A percentile compares a stretch with the other conserved stretches of the same genome.
Conservation (phyloP, 30 jellyfish, hydroid and myxozoan species). For the Hydractinia echinata region DNA sequence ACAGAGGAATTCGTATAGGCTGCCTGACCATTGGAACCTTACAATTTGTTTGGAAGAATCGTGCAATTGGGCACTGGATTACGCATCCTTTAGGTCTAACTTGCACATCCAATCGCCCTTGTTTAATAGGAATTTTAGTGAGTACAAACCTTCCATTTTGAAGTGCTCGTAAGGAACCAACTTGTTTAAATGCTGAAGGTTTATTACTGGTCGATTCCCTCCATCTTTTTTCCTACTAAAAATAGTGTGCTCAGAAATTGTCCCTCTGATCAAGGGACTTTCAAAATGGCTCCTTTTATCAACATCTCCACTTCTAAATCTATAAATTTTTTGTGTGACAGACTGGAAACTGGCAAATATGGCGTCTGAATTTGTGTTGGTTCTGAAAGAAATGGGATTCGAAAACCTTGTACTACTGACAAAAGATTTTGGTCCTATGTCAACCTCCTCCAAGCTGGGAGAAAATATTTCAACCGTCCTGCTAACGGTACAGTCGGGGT, state of each 20-base stretch:
- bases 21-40: not conserved
- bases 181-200: not conserved
- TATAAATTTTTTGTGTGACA: not conserved
- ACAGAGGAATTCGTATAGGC: slow-evolving; percentile 3
- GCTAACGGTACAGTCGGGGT: not conserved
- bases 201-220: not conserved
- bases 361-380: not conserved
- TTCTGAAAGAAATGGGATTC: not conserved
- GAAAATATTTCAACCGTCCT: not conserved
- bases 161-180: not conserved
- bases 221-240: slow-evolving; percentile 12
- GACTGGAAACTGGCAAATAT: not conserved
- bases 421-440: not conserved
- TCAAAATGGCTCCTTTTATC: not conserved
- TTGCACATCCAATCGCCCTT: slow-evolving; percentile 16
- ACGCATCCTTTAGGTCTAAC: slow-evolving; percentile 1
- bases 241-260: not conserved
- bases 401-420: slow-evolving; percentile 10
- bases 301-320: not conserved
- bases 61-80: not conserved
- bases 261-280: not conserved
- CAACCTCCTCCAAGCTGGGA: not conserved
- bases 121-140: not conserved
- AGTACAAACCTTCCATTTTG: slow-evolving; percentile 12
- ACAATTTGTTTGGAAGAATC: not conserved